Percentiles rank a stretch among this genome's conserved stretches.
These are phyloP conservation scores for Neoitamus cyanurus DNA, from an alignment of 2,888 invertebrate species.

Conservation along the genomic window DNA sequence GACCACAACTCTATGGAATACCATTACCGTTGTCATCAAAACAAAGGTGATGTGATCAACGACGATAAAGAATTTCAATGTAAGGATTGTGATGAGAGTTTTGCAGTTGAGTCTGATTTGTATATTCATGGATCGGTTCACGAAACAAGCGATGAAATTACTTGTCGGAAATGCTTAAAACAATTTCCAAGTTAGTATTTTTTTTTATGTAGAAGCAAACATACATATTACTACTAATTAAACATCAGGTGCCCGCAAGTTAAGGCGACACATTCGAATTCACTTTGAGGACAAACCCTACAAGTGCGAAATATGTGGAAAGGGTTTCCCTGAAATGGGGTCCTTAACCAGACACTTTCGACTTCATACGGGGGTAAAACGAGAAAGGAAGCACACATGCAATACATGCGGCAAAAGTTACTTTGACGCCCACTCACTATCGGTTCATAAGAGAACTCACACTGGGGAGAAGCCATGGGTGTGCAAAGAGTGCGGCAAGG, in stretches of 20 bases:
- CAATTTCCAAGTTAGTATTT: slow-evolving; percentile 66
- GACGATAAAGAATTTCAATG: slow-evolving; percentile 60
- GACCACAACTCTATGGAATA: slow-evolving; percentile 18
- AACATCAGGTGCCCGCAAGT: slow-evolving; percentile 59
- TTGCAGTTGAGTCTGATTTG: slow-evolving; percentile 68
- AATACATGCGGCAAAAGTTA: slow-evolving; percentile 69
- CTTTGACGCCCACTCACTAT: slow-evolving; percentile 61
- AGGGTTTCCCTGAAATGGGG: slow-evolving; percentile 69
- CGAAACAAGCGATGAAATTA: slow-evolving; percentile 60
- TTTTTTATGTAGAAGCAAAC: background rate
- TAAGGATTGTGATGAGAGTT: slow-evolving; percentile 66
- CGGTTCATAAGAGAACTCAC: slow-evolving; percentile 65
- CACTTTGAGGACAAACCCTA: slow-evolving; percentile 70
- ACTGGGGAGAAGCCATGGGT: slow-evolving; percentile 65
- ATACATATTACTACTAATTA: background rate
- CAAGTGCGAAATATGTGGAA: slow-evolving; percentile 68
- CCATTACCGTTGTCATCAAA: slow-evolving; percentile 45
- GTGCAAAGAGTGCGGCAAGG: slow-evolving; percentile 66
- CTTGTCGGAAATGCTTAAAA: slow-evolving; percentile 68
- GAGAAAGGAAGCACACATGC: slow-evolving; percentile 68
- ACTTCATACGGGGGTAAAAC: slow-evolving; percentile 68
- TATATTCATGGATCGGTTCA: slow-evolving; percentile 68
- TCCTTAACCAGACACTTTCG: slow-evolving; percentile 69
- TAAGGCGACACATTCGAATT: slow-evolving; percentile 69
- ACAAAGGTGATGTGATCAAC: background rate